These are phyloP conservation scores for Linnaemya vulpina DNA, from an alignment of 2,888 invertebrate species.

Conservation along the genomic window DNA sequence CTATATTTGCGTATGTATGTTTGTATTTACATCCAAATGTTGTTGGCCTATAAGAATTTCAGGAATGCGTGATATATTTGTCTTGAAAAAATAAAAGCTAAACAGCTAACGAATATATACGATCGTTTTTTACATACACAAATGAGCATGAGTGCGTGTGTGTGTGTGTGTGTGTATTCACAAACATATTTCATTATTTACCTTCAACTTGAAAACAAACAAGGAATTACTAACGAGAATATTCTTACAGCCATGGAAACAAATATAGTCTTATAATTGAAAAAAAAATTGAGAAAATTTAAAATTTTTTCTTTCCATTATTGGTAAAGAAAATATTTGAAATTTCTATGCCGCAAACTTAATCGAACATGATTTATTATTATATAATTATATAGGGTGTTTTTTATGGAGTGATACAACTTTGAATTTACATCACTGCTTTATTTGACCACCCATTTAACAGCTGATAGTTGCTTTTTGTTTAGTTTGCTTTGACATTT, in stretches of 20 bases:
- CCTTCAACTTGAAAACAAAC: conserved; percentile 44
- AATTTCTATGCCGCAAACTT: no score
- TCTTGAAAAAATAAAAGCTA: neutral
- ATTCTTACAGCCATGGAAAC: conserved; percentile 9
- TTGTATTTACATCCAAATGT: conserved; percentile 16
- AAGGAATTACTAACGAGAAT: conserved; percentile 13
- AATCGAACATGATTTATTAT: no score
- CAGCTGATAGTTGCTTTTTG: no score
- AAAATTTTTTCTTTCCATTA: no score
- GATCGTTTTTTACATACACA: neutral
- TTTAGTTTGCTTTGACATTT: no score
- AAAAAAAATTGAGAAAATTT: neutral
- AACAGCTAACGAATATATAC: neutral
- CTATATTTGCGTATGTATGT: no score
- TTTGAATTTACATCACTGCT: no score
- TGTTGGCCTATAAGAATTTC: conserved; percentile 53
- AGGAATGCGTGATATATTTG: conserved; percentile 54
- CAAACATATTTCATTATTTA: conserved; percentile 21
- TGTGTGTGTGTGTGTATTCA: neutral
- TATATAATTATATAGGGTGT: no score
- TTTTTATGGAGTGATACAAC: no score
- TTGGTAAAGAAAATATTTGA: no score
- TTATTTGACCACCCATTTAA: no score
- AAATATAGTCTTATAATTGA: neutral
- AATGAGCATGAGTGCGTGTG: no score